Base-by-base conservation (phyloP, 2,888 invertebrate genomes). In the Herminia tarsipennalis region DNA sequence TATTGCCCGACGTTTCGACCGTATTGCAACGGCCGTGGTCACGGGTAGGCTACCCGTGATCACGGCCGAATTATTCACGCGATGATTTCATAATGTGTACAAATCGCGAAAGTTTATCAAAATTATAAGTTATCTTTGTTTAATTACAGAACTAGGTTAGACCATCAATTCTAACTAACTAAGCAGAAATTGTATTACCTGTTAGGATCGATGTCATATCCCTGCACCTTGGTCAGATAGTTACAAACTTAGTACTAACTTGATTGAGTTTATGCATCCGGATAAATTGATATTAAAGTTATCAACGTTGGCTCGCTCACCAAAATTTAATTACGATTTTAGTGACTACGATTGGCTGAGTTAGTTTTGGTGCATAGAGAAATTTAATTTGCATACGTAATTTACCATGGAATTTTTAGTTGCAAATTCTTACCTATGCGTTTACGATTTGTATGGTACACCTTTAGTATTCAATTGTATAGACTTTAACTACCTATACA, bases 261-360 rank as follows among this genome's bases (percentile, higher is more conserved):
- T 35, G 22, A 51, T 51, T 30, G 45, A 58, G 45, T 51, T 61
- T 32, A 30, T 32, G 28, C 28, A 43, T 35, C 37, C 47, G 40
- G 18, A 45, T 54, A 40, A 36, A 53, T 42, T 29, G 22, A 41
- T 53, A 47, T 63, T 40, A 63, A 56, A 59, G 41, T 52, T 56
- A 35, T 32, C 28, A 43, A 28, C 28, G 44, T 8, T 24, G 16
- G 21, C 22, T 24, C 13, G 16, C 27, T 41, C 18, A 33, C 30
- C 33, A 8, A 22, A 44, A 35, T 47, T 49, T 25, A 18, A 17
- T 9, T 2, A 36, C 25, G 28, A 62, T 57, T 62, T 62, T 51
- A 45, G 30, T 34, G 34, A 33, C 22, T 14, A 29, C 32, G 33
- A 40, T 27, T 6, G n/a, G 22, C 27, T 32, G 28, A 57, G 32